Conservation (phyloP, 2,888 invertebrate species). For the Hypomecis atomaria region DNA sequence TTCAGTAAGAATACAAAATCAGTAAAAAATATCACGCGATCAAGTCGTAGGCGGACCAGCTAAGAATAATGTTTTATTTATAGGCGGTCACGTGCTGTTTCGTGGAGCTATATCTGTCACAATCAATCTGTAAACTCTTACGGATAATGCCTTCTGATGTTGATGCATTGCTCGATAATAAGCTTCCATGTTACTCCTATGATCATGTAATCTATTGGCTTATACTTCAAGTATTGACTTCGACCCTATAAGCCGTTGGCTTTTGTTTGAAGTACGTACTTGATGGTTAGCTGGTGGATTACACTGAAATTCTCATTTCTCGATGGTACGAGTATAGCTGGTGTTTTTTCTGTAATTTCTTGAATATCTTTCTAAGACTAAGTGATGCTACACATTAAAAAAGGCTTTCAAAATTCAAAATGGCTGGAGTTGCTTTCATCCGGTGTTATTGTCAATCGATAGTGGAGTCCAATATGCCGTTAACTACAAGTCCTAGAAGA, state of each 20-base stretch:
- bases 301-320: too few species aligned
- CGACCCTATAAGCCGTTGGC: background rate
- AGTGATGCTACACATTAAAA: too few species aligned
- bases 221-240: background rate
- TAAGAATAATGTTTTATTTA: conserved; percentile 40
- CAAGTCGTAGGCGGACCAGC: conserved; percentile 20
- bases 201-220: background rate
- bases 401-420: too few species aligned
- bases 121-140: conserved; percentile 18
- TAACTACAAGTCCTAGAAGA: too few species aligned
- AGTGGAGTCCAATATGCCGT: too few species aligned
- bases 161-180: background rate
- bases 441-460: too few species aligned
- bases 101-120: conserved; percentile 32
- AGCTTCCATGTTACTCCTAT: background rate
- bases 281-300: background rate
- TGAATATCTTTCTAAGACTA: too few species aligned
- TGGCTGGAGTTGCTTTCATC: too few species aligned
- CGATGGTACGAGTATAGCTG: too few species aligned
- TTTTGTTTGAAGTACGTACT: background rate
- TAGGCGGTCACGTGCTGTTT: conserved; percentile 38
- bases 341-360: too few species aligned
- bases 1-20: background rate
- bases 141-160: conserved; percentile 4
- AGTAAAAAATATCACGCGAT: conserved; percentile 20